Percentiles rank a stretch among this genome's conserved stretches.
These are phyloP conservation scores for Drosophila antonietae DNA, from an alignment of 2,888 invertebrate species.

Conservation along the genomic window DNA sequence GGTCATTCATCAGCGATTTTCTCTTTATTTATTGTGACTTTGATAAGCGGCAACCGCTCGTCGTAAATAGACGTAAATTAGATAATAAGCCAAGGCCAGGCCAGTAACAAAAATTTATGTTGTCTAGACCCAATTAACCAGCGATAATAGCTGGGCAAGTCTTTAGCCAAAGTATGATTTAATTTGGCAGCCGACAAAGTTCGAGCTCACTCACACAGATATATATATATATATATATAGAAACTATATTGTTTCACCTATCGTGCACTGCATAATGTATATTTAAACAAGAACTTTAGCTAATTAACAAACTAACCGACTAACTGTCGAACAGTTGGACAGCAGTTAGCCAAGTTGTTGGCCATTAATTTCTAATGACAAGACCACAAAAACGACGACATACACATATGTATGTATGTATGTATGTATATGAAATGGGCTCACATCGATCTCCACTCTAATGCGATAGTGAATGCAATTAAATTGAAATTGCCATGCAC, in stretches of 20 bases:
- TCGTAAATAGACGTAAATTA: constrained; percentile 67
- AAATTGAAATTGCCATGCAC: constrained; percentile 47
- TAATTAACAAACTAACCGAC: constrained; percentile 30
- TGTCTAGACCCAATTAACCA: constrained; percentile 57
- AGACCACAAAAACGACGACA: not conserved
- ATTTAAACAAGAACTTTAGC: constrained; percentile 45
- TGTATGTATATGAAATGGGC: constrained; percentile 1
- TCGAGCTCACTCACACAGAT: not conserved
- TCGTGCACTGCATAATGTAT: constrained; percentile 33
- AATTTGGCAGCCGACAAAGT: constrained; percentile 7
- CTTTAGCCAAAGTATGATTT: constrained; percentile 12
- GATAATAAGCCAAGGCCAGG: constrained; percentile 42
- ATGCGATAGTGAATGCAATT: constrained; percentile 34
- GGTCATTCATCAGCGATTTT: no score
- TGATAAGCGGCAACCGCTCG: constrained; percentile 68
- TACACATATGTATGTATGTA: not conserved
- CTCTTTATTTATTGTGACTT: constrained; percentile 74
- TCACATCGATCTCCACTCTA: not conserved
- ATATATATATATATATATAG: not conserved
- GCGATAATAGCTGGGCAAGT: not conserved
- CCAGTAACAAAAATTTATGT: constrained; percentile 47
- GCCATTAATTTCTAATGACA: constrained; percentile 34
- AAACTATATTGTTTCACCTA: constrained; percentile 13
- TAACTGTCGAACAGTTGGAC: constrained; percentile 7
- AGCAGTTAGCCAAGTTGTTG: constrained; percentile 11